Conservation (phyloP, 2,113 vertebrate genomes). For the Puma concolor region DNA sequence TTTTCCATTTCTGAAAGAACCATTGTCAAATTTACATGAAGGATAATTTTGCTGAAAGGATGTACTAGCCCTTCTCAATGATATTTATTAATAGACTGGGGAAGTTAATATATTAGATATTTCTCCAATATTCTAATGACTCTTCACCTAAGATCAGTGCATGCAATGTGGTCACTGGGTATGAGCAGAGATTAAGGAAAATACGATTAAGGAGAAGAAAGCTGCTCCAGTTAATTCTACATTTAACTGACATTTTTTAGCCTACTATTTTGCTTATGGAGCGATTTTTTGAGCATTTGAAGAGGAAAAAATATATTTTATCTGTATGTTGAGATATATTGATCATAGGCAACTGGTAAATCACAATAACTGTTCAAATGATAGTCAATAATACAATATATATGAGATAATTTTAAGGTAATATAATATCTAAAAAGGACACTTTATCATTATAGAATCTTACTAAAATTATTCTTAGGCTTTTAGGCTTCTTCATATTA, state of each 20-base stretch:
- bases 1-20: neutral
- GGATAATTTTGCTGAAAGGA: neutral
- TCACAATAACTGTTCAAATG: neutral
- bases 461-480: neutral
- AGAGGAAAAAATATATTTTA: neutral
- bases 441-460: neutral
- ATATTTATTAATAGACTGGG: neutral
- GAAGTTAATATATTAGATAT: neutral
- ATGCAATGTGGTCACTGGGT: neutral
- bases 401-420: neutral
- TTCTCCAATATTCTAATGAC: neutral
- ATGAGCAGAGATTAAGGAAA: neutral
- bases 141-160: neutral
- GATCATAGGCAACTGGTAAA: neutral
- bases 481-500: neutral
- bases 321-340: neutral
- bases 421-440: neutral
- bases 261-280: neutral
- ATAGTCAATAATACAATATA: neutral
- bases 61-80: neutral
- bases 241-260: neutral
- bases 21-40: neutral
- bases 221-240: fast-evolving
- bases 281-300: neutral
- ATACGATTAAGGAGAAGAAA: neutral